Conservation (phyloP, 2,888 invertebrate genomes). For the Julus scandinavius region DNA sequence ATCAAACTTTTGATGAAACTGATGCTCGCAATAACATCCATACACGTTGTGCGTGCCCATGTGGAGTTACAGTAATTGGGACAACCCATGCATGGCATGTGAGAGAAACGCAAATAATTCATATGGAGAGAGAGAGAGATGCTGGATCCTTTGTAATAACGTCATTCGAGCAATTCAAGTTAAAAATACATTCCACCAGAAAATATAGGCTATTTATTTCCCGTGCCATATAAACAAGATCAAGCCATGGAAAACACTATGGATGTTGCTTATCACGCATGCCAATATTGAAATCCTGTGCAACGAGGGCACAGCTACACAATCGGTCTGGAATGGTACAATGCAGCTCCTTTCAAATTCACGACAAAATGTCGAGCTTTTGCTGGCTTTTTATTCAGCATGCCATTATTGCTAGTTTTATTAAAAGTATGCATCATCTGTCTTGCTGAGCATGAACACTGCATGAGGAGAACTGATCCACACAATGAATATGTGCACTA, state of each 20-base stretch:
- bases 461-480: background rate
- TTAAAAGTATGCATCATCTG: conserved; percentile 29
- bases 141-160: conserved; percentile 34
- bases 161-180: conserved; percentile 13
- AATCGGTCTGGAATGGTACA: conserved; percentile 17
- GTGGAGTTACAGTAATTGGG: conserved; percentile 7
- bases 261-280: conserved; percentile 5
- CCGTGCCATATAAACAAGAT: conserved; percentile 8
- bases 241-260: background rate
- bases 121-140: background rate
- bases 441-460: conserved; percentile 3
- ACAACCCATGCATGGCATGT: conserved; percentile 20
- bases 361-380: background rate
- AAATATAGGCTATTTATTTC: conserved; percentile 27
- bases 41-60: background rate
- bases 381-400: conserved; percentile 1
- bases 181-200: conserved; percentile 21
- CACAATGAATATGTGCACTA: background rate
- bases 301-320: background rate
- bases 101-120: conserved; percentile 17
- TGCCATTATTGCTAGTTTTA: conserved; percentile 24
- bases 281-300: conserved; percentile 20
- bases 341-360: background rate
- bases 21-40: background rate
- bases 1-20: background rate